Base-by-base conservation (phyloP, 2,113 vertebrate genomes). In the Aegypius monachus region DNA sequence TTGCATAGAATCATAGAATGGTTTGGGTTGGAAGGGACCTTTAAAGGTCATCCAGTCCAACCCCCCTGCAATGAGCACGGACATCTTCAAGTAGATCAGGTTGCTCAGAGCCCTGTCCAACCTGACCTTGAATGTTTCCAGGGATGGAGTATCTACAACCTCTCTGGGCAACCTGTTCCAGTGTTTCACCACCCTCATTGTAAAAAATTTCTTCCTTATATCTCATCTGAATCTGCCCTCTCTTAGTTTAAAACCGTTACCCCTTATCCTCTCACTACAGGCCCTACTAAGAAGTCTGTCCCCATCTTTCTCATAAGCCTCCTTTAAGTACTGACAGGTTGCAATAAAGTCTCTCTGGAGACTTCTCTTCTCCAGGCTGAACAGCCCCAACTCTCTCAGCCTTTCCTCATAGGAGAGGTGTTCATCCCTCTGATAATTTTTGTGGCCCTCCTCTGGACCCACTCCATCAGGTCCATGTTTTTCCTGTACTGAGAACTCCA, bases 261-360 rank as follows among this genome's bases (percentile, higher is more conserved):
- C 7, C 2, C 7, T 84, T 74, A 13, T 38, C 43, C 34, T 70
- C 1, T 42, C 1, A 3, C 13, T 11, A 16, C 22, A 53, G 10
- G 9, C 12, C 19, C 13, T 20, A 6, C 2, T 55, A 71, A 71
- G 47, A 42, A 40, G 17, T 36, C 6, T 36, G 12, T 56, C 18
- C 4, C 1, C 17, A 29, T 22, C 14, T 58, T 40, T n/a, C 11
- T 18, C 48, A 11, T 32, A 52, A 27, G 50, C 4, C 8, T 16
- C 16, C 34, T 56, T 81, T 31, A 56, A 31, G 10, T 16, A 22
- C 8, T 48, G 27, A 38, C 70, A 58, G 21, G 27, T 6, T 0
- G 3, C n/a, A 34, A 10, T 17, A 38, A 40, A 17, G 17, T 40
- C 8, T 58, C 42, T 11, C n/a, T 0, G 1, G 6, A 68, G 26